These are phyloP conservation scores for Pseudomugil gertrudae DNA, from an alignment of 2,797 vertebrate species.

Conservation along the genomic window DNA sequence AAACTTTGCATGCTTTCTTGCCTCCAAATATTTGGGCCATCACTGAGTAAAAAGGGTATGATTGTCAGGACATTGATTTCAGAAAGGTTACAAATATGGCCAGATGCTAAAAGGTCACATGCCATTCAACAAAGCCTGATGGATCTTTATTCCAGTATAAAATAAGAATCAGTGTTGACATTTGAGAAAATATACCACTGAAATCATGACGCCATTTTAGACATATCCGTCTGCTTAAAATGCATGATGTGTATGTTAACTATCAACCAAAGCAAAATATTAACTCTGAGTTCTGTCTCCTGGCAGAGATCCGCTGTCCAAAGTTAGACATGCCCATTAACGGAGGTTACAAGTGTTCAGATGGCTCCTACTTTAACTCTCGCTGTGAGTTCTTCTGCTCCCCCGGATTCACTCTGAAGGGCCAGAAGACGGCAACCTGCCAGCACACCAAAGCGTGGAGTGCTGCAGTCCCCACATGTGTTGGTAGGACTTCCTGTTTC, in stretches of 20 bases:
- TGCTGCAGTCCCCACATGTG: constrained; percentile 83
- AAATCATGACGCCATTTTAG: background rate
- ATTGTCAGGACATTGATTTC: background rate
- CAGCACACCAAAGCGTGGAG: constrained; percentile 91
- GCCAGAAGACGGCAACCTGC: constrained; percentile 87
- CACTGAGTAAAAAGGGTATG: background rate
- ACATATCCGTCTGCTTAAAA: background rate
- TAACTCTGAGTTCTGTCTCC: constrained; percentile 14
- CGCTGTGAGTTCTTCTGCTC: constrained; percentile 96
- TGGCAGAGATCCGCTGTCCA: constrained; percentile 91
- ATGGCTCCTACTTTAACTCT: constrained; percentile 96
- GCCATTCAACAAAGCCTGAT: background rate
- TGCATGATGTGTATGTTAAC: background rate
- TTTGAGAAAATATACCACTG: background rate
- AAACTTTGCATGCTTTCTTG: background rate
- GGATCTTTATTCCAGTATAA: background rate
- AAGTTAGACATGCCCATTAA: constrained; percentile 88
- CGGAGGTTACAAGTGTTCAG: constrained; percentile 92
- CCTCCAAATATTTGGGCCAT: background rate
- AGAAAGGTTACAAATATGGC: background rate
- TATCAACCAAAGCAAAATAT: background rate
- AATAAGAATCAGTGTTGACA: background rate
- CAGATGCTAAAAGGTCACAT: background rate
- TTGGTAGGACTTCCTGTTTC: constrained; percentile 77
- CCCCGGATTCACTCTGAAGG: constrained; percentile 90